These are phyloP conservation scores for Glossophaga mutica DNA, from an alignment of 2,797 vertebrate species.

Conservation along the genomic window DNA sequence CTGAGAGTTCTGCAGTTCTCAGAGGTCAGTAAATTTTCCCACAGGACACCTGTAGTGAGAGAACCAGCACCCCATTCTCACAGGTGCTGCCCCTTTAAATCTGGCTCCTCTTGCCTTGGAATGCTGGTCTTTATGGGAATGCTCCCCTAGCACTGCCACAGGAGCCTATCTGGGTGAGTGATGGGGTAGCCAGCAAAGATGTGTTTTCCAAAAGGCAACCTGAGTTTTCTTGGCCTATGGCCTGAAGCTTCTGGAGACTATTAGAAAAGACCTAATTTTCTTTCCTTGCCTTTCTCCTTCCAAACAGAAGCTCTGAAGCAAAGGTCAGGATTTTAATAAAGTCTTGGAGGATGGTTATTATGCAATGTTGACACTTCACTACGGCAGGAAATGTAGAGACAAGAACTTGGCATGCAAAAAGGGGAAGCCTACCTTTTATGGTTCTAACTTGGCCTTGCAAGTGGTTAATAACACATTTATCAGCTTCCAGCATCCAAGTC, in stretches of 20 bases:
- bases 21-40: not conserved
- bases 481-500: not conserved
- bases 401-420: slow-evolving; percentile 41
- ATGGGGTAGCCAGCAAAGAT: not conserved
- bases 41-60: not conserved
- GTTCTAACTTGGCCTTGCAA: not conserved
- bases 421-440: not conserved
- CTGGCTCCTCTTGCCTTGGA: not conserved
- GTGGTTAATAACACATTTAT: not conserved
- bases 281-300: slow-evolving; percentile 47
- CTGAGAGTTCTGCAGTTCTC: not conserved
- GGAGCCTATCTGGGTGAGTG: not conserved
- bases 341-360: slow-evolving; percentile 66
- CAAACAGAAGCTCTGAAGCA: slow-evolving; percentile 65
- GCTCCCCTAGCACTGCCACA: no score
- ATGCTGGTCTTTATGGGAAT: not conserved
- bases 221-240: not conserved
- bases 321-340: slow-evolving; percentile 77
- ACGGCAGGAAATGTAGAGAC: slow-evolving; percentile 56
- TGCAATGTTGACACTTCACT: slow-evolving; percentile 62
- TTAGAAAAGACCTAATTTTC: slow-evolving; percentile 57
- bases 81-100: not conserved
- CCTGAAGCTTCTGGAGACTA: not conserved
- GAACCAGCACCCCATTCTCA: not conserved
- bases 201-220: slow-evolving; percentile 13